phyloP scores from a whole-genome alignment of 2,797 vertebrate genomes.

The Sarcoramphus papa region DNA sequence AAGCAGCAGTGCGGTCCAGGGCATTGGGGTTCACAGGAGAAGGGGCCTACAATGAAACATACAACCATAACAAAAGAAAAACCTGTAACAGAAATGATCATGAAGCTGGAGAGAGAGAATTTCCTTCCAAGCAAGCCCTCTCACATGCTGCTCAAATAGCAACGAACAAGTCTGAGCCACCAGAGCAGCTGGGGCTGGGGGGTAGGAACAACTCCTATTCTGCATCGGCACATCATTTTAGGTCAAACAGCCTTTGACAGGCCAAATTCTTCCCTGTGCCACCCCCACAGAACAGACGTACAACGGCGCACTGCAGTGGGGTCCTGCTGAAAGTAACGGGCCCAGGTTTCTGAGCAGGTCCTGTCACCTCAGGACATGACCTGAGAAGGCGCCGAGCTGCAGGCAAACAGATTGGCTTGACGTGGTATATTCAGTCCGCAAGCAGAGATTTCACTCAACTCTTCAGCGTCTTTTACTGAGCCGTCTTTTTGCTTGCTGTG shows the following conservation, averaged over 20 bases:
- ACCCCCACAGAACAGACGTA: background rate
- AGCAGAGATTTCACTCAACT: background rate
- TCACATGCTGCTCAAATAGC: background rate
- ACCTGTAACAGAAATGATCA: constrained; percentile 53
- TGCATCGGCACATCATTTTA: background rate
- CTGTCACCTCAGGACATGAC: background rate
- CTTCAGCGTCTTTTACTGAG: background rate
- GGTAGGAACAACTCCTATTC: background rate
- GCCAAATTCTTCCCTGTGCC: background rate
- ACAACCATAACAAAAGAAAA: constrained; percentile 75
- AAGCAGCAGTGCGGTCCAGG: constrained; percentile 98
- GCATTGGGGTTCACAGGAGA: constrained; percentile 98
- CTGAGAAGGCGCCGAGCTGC: rapidly evolving
- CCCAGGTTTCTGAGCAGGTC: background rate
- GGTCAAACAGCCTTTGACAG: background rate
- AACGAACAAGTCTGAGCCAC: background rate
- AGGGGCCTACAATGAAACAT: constrained; percentile 94
- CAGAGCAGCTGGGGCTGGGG: background rate
- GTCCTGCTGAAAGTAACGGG: background rate
- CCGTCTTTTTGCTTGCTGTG: background rate
- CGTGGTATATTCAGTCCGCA: rapidly evolving
- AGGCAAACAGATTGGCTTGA: background rate
- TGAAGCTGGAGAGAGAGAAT: constrained; percentile 13
- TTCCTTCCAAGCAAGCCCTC: constrained; percentile 15
- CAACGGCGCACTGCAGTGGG: rapidly evolving